Evolutionary conservation across 2,888 invertebrate species (phyloP).

Genomic region (Caenorhabditis uteleia): DNA sequence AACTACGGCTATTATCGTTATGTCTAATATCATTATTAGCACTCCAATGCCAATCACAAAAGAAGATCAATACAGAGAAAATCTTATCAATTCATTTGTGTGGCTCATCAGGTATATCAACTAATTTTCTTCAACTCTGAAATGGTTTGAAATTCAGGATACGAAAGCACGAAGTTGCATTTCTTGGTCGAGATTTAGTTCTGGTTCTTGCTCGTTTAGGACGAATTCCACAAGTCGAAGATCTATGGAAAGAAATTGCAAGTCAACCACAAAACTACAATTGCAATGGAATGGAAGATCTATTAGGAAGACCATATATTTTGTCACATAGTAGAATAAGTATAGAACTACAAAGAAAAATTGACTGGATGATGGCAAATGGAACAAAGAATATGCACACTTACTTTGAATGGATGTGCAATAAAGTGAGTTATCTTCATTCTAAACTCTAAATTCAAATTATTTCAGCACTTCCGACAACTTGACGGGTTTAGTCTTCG

Average conservation of each 20-base stretch:
- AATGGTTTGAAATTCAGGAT: no score
- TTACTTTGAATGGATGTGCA: conserved; percentile 22
- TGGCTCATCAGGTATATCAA: conserved; percentile 13
- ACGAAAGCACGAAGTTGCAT: conserved; percentile 23
- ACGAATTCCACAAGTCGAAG: conserved; percentile 39
- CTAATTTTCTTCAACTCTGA: not conserved
- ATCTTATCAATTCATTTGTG: conserved; percentile 4
- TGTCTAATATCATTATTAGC: conserved; percentile 13
- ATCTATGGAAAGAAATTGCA: conserved; percentile 49
- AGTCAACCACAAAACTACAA: conserved; percentile 15
- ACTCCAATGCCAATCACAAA: conserved; percentile 23
- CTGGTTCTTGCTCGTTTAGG: conserved; percentile 50
- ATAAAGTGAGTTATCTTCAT: conserved; percentile 2
- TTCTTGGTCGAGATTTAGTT: conserved; percentile 54
- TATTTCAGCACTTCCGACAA: conserved; percentile 82
- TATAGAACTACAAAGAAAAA: conserved; percentile 13
- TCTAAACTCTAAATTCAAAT: not conserved
- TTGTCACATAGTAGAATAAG: conserved; percentile 10
- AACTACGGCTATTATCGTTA: conserved; percentile 6
- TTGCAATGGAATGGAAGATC: conserved; percentile 12
- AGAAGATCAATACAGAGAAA: conserved; percentile 20
- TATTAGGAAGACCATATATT: conserved; percentile 8
- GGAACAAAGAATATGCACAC: conserved; percentile 12
- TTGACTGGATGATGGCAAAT: conserved; percentile 16
- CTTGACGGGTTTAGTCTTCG: conserved; percentile 85